Evolutionary conservation across 2,888 invertebrate genomes (phyloP), one percentile per base, ranked within the genome.

Genomic region (Drosophila rellima): DNA sequence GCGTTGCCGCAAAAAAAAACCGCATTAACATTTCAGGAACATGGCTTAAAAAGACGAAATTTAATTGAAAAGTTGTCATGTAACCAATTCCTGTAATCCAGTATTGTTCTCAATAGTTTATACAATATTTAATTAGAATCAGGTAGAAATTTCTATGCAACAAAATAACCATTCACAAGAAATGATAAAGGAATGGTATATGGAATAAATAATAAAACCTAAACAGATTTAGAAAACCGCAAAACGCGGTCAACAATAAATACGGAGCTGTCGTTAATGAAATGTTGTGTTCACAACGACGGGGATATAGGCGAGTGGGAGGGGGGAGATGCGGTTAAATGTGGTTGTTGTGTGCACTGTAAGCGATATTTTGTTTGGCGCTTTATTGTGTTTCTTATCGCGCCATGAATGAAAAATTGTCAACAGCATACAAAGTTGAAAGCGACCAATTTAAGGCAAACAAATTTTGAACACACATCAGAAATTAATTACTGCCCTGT

Each of bases 391-490:
- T 26, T 54, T 45, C 13, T 18, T 45, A 33, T 23, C 42, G 47
- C 63, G 15, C 4, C 13, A 35, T 64, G 48, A 57, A 61, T 61
- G 61, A 52, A 52, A 64, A 50, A 51, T 44, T 64, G 64, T 64
- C 64, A 57, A 59, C 63, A 45, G 45, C 29, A 29, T 15, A 17
- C 51, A 51, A 17, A 39, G 31, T 15, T 52, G 39, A 39, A 44
- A 45, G 31, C 59, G 31, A 29, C n/a, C 45, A 63, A 61, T 29
- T 52, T n/a, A 15, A 29, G 39, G 37, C 15, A 35, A 57, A 42
- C 42, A 50, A 33, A 42, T 35, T 57, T 57, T 13, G 44, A 50
- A 59, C 47, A 48, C 37, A 59, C 64, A 51, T 64, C 59, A 51
- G 31, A 51, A 64, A 59, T 59, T 64, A 64, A 59, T 59, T 59